Conservation (phyloP, 2,797 vertebrate genomes). For the Microctenopoma steveboyesi region DNA sequence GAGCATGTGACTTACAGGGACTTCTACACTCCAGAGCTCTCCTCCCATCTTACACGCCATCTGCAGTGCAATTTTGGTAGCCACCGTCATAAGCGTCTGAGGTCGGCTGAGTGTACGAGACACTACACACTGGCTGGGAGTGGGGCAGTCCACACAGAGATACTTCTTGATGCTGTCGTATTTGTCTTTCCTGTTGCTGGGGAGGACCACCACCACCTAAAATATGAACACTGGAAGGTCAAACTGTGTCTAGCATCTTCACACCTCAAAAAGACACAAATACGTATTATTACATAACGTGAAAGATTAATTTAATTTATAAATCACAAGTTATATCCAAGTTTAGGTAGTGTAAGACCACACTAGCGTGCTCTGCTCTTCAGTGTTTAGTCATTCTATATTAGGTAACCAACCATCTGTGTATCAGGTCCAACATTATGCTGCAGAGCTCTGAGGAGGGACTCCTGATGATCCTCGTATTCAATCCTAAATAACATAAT, state of each 20-base stretch:
- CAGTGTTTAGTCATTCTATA: not conserved
- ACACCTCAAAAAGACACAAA: not conserved
- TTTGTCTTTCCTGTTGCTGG: slow-evolving; percentile 91
- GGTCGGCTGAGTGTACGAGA: slow-evolving; percentile 88
- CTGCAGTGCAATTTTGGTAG: slow-evolving; percentile 94
- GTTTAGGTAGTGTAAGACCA: not conserved
- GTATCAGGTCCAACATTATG: slow-evolving; percentile 84
- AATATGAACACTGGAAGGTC: not conserved
- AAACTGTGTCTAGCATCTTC: not conserved
- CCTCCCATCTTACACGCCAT: slow-evolving; percentile 98
- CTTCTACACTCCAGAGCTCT: slow-evolving; percentile 95
- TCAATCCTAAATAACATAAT: slow-evolving; percentile 81
- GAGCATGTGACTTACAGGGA: slow-evolving; percentile 85
- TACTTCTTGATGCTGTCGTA: slow-evolving; percentile 94
- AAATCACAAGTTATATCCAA: not conserved
- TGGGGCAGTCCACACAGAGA: slow-evolving; percentile 92
- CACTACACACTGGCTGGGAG: slow-evolving; percentile 94
- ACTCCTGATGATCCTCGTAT: slow-evolving; percentile 90
- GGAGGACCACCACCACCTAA: slow-evolving; percentile 92
- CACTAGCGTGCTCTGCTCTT: not conserved
- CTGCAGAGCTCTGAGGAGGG: slow-evolving; percentile 88
- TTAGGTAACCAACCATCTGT: slow-evolving; percentile 86
- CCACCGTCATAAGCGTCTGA: slow-evolving; percentile 88
- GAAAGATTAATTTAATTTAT: not conserved
- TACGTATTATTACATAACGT: not conserved